phyloP scores from a whole-genome alignment of 2,888 invertebrate species.

The Pollenia amentaria region DNA sequence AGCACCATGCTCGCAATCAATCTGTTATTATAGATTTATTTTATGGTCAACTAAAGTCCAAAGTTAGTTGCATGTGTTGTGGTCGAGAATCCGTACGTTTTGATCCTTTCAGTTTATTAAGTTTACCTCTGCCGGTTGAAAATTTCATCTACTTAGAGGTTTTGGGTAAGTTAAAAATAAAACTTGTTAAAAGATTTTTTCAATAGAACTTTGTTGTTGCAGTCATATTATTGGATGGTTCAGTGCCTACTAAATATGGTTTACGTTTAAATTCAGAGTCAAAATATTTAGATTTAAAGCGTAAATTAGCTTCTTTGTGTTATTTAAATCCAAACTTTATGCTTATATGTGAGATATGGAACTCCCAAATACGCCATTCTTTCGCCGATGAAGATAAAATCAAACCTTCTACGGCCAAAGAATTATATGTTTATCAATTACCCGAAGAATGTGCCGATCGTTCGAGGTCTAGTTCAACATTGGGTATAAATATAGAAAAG shows the following conservation, averaged over 20 bases:
- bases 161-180: slow-evolving; percentile 86
- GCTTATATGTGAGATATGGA: slow-evolving; percentile 89
- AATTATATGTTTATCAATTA: slow-evolving; percentile 90
- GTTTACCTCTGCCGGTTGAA: slow-evolving; percentile 96
- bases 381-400: slow-evolving; percentile 86
- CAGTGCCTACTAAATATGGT: slow-evolving; percentile 93
- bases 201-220: slow-evolving; percentile 73
- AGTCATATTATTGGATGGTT: slow-evolving; percentile 92
- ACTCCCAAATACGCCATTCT: slow-evolving; percentile 88
- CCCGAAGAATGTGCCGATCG: slow-evolving; percentile 84
- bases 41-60: slow-evolving; percentile 96
- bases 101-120: slow-evolving; percentile 96
- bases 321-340: slow-evolving; percentile 87
- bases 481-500: slow-evolving; percentile 83
- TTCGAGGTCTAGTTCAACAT: slow-evolving; percentile 82
- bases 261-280: slow-evolving; percentile 93
- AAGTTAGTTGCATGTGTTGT: slow-evolving; percentile 92
- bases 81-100: slow-evolving; percentile 93
- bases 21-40: slow-evolving; percentile 96
- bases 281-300: slow-evolving; percentile 91
- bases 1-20: slow-evolving; percentile 92
- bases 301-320: slow-evolving; percentile 88
- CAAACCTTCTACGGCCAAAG: slow-evolving; percentile 85
- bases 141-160: slow-evolving; percentile 91
- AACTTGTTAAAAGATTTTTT: background rate